Percentiles rank a stretch among this genome's conserved stretches.
Conservation (phyloP, 2,797 vertebrate species). For the Emys orbicularis region DNA sequence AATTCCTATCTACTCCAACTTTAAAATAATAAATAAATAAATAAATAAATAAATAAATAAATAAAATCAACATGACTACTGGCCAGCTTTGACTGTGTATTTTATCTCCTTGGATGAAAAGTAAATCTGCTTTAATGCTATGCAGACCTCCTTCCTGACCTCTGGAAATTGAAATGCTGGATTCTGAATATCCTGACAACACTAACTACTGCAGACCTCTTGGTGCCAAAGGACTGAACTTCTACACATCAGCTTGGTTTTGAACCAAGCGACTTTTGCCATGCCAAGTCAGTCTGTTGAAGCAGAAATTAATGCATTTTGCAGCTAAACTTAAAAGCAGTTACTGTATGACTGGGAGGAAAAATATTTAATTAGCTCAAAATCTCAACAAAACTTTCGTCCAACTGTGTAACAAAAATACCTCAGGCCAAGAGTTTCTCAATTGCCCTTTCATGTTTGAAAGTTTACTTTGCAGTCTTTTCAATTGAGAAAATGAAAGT, state of each 20-base stretch:
- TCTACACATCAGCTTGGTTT: background rate
- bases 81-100: background rate
- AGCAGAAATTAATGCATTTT: background rate
- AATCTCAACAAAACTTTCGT: background rate
- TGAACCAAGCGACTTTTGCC: background rate
- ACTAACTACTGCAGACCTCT: background rate
- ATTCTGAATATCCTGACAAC: accelerated
- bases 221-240: background rate
- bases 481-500: conserved; percentile 34
- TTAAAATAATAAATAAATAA: no score
- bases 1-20: background rate
- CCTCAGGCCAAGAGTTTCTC: conserved; percentile 41
- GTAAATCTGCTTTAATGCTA: background rate
- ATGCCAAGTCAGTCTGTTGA: background rate
- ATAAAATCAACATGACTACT: background rate
- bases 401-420: background rate
- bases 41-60: no score
- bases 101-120: background rate
- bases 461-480: conserved; percentile 40
- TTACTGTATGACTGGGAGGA: background rate
- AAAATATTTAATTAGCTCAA: background rate
- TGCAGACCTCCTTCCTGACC: background rate
- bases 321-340: background rate
- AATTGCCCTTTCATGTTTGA: conserved; percentile 23
- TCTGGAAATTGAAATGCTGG: background rate